Evolutionary conservation across 2,888 invertebrate genomes (phyloP).

Genomic region (Tenthredo amoena): DNA sequence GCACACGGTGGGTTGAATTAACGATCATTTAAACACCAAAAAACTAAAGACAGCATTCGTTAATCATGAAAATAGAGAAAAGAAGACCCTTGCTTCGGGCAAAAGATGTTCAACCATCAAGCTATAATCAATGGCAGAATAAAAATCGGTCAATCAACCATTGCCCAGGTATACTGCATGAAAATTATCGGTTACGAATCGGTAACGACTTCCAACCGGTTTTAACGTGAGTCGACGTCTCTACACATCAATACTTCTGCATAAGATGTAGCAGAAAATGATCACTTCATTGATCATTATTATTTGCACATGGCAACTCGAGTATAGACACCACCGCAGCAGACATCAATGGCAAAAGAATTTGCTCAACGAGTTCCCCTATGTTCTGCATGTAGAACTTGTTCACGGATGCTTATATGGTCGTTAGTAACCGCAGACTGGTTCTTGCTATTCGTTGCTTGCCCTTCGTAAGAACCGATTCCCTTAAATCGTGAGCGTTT

Average conservation of each 20-base stretch:
- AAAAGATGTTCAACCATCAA: neutral
- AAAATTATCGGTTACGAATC: conserved; percentile 13
- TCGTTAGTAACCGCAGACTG: neutral
- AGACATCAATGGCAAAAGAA: neutral
- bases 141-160: neutral
- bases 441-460: neutral
- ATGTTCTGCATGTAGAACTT: neutral
- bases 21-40: neutral
- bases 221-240: neutral
- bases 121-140: neutral
- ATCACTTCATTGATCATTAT: conserved; percentile 5
- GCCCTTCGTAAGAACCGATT: neutral
- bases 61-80: neutral
- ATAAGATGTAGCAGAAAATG: neutral
- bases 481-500: neutral
- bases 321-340: neutral
- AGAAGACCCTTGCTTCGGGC: neutral
- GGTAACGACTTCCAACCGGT: conserved; percentile 9
- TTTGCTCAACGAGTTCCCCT: neutral
- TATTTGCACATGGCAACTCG: conserved; percentile 4
- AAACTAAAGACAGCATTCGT: neutral
- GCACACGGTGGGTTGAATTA: neutral
- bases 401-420: neutral
- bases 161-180: neutral
- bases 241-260: neutral